These are phyloP conservation scores for Sander lucioperca DNA, from an alignment of 2,113 vertebrate genomes.

Conservation along the genomic window DNA sequence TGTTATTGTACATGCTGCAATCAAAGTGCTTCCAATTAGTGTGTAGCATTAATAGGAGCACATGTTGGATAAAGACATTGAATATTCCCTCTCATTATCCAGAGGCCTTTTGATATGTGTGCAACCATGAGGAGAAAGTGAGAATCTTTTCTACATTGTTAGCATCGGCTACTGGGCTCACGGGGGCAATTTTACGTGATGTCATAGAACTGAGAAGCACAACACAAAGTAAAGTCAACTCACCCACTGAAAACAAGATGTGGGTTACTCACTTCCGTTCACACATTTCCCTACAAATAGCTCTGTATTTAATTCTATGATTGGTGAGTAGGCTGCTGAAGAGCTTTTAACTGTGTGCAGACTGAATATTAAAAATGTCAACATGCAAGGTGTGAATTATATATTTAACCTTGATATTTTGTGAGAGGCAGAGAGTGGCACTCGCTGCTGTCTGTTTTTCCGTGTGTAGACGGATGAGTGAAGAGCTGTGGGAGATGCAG, in stretches of 20 bases:
- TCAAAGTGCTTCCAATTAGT: constrained; percentile 36
- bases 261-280: not conserved
- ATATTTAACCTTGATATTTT: constrained; percentile 26
- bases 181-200: not conserved
- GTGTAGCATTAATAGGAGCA: constrained; percentile 29
- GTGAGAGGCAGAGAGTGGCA: not conserved
- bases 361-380: constrained; percentile 22
- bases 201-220: constrained; percentile 1
- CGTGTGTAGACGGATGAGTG: not conserved
- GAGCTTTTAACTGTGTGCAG: not conserved
- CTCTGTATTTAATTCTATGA: not conserved
- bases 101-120: not conserved
- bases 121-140: constrained; percentile 9
- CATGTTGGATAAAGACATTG: constrained; percentile 14
- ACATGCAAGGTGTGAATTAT: constrained; percentile 23
- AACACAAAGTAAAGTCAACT: not conserved
- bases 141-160: constrained; percentile 15
- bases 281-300: constrained; percentile 25
- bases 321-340: not conserved
- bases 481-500: constrained; percentile 37
- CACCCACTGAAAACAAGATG: constrained; percentile 21
- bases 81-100: constrained; percentile 26
- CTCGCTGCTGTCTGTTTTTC: not conserved
- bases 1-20: constrained; percentile 33
- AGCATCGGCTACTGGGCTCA: not conserved